Evolutionary conservation across 2,797 vertebrate species (phyloP).

Genomic region (Taeniopygia guttata): DNA sequence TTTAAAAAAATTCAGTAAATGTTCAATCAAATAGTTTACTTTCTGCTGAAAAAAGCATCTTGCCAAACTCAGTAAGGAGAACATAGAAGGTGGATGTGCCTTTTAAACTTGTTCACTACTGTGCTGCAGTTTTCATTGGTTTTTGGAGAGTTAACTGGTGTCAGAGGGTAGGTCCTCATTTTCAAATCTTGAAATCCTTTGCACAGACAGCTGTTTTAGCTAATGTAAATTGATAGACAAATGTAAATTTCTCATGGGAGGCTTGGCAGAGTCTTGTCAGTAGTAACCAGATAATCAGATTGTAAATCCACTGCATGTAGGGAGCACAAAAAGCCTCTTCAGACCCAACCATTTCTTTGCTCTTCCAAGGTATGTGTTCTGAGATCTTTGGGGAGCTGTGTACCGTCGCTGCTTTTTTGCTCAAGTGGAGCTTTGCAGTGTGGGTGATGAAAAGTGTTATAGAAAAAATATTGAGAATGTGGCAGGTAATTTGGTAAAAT

Average conservation of each 20-base stretch:
- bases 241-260: conserved; percentile 24
- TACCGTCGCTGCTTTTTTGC: background rate
- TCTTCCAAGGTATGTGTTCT: background rate
- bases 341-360: background rate
- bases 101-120: background rate
- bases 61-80: background rate
- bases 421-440: background rate
- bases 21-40: background rate
- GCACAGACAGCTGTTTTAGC: background rate
- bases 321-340: conserved; percentile 5
- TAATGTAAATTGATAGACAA: conserved; percentile 49
- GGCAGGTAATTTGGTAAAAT: background rate
- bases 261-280: conserved; percentile 4
- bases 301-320: background rate
- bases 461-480: background rate
- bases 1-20: conserved; percentile 25
- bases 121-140: background rate
- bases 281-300: conserved; percentile 21
- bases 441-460: background rate
- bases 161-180: background rate
- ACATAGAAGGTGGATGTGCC: background rate
- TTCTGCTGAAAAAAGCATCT: background rate
- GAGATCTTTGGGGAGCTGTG: background rate
- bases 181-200: background rate
- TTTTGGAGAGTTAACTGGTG: background rate